phyloP scores from a whole-genome alignment of 2,888 invertebrate species.

The Drosophila neonasuta region DNA sequence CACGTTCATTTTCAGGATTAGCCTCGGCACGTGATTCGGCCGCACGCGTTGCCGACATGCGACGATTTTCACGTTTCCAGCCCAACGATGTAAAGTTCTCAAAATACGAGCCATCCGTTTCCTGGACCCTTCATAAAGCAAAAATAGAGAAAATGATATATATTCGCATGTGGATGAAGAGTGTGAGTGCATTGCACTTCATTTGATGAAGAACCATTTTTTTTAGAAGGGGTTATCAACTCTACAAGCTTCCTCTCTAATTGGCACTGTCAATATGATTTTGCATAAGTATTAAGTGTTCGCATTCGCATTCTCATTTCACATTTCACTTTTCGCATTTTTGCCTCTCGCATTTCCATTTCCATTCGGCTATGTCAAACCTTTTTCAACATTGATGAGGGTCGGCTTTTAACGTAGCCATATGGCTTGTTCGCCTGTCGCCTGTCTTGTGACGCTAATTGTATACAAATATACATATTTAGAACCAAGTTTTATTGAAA shows the following conservation, averaged over 20 bases:
- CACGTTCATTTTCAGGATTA: conserved; percentile 83
- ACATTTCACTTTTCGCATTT: neutral
- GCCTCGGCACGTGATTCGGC: conserved; percentile 89
- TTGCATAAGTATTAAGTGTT: conserved; percentile 48
- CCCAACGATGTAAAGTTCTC: conserved; percentile 95
- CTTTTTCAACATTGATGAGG: conserved; percentile 77
- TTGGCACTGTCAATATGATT: conserved; percentile 74
- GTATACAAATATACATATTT: conserved; percentile 66
- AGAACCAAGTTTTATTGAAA: conserved; percentile 37
- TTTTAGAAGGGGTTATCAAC: conserved; percentile 43
- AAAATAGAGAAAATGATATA: neutral
- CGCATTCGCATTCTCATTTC: conserved; percentile 32
- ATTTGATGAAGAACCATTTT: conserved; percentile 58
- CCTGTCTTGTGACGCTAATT: conserved; percentile 64
- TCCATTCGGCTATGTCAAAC: conserved; percentile 61
- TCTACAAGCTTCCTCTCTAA: conserved; percentile 54
- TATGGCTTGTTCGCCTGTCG: conserved; percentile 30
- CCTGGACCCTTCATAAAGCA: conserved; percentile 89
- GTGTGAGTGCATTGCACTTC: conserved; percentile 27
- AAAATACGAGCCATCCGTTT: conserved; percentile 96
- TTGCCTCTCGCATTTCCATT: conserved; percentile 21
- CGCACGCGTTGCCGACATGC: conserved; percentile 89
- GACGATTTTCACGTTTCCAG: conserved; percentile 95
- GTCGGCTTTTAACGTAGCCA: conserved; percentile 45
- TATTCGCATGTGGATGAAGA: conserved; percentile 2